phyloP scores from a whole-genome alignment of 2,888 invertebrate species.

The Neoaliturus tenellus region DNA sequence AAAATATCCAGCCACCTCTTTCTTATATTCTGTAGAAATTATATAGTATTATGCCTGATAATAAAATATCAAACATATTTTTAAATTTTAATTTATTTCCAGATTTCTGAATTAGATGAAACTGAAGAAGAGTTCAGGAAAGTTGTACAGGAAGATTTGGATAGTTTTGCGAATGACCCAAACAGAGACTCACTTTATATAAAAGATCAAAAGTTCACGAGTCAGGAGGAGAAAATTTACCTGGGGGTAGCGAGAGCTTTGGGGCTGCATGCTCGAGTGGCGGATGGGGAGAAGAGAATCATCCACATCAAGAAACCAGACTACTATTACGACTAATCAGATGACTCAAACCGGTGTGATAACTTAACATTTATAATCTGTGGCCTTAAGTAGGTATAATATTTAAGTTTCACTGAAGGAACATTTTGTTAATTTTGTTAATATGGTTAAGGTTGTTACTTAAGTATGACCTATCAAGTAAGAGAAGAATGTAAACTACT shows the following conservation, averaged over 20 bases:
- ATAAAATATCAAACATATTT: neutral
- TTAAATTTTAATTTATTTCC: neutral
- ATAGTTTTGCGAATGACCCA: neutral
- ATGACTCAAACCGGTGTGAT: neutral
- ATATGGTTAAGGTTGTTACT: no score
- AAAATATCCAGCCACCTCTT: no score
- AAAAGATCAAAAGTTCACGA: neutral
- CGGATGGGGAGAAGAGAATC: slow-evolving; percentile 4
- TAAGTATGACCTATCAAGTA: no score
- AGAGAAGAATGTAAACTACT: no score
- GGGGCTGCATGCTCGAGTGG: slow-evolving; percentile 27
- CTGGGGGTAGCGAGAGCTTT: slow-evolving; percentile 5
- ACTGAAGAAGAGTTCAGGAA: neutral
- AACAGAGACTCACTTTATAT: neutral
- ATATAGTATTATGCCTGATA: no score
- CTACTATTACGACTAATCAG: neutral
- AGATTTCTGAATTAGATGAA: slow-evolving; percentile 31
- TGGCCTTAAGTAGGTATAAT: no score
- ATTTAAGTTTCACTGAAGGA: no score
- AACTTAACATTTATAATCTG: no score
- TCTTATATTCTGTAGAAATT: no score
- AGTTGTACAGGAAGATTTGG: neutral
- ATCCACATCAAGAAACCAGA: slow-evolving; percentile 36
- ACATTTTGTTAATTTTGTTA: no score
- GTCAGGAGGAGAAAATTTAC: slow-evolving; percentile 31